Evolutionary conservation across 2,888 invertebrate genomes (phyloP), one percentile per base, ranked within the genome.

Genomic region (Acleris laterana): DNA sequence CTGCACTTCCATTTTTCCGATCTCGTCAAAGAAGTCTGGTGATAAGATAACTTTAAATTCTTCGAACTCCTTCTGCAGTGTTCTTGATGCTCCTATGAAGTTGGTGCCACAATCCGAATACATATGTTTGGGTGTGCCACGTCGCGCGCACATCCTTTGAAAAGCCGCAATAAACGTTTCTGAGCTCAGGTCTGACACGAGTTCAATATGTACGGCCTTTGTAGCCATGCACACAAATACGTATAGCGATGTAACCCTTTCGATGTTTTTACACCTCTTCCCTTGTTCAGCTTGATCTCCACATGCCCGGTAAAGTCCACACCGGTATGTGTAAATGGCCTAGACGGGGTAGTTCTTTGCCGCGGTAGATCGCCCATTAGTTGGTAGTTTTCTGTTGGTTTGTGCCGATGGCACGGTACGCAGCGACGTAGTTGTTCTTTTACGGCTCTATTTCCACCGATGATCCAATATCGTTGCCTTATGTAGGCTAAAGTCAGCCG

Each of bases 51-150:
- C 16, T 53, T 53, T 28, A n/a, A 51, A 56, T 16, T 55, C 44
- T 46, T 51, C 3, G 28, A 59, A 68, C 50, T 65, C 62, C 25
- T 68, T 50, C 20, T 20, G 4, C 13, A 50, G 49, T 6, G 20
- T 13, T 13, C 19, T 50, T 11, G 49, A 7, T 2, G 72, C 70
- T 0, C 72, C 73, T 0, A 73, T 62, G 19, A 75, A 75, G 55
- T 72, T 74, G 0, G 71, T 74, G 1, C 72, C 72, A 11, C 64
- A 60, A 20, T 73, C 73, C n/a, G 69, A 68, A 19, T 72, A 69
- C 22, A 70, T 58, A 19, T 71, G 66, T 3, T 16, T 56, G 0
- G 70, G 69, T 3, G 56, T 51, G 5, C 73, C 73, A n/a, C 74
- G 51, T 17, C 72, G 22, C 5, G 72, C 69, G n/a, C 67, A 44